Percentiles rank a stretch among this genome's conserved stretches.
phyloP scores from a whole-genome alignment of 2,113 vertebrate species.

The Stomatorhinus ivindoensis region DNA sequence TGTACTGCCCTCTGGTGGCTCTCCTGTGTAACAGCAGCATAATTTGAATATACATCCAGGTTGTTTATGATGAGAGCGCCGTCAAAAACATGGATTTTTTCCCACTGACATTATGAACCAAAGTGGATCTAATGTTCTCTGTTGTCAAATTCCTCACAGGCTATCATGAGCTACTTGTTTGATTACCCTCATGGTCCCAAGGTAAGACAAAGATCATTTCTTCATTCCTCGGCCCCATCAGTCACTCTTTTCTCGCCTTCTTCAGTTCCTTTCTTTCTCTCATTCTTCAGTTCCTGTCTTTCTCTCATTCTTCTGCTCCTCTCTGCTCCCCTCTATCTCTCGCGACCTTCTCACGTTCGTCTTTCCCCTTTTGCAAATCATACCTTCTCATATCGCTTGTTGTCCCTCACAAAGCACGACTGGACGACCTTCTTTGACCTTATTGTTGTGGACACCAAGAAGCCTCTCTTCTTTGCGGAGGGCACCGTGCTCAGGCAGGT shows the following conservation, averaged over 20 bases:
- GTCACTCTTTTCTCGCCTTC: not conserved
- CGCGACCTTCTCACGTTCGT: not conserved
- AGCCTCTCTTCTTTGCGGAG: slow-evolving; percentile 70
- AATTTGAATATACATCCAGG: not conserved
- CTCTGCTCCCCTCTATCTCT: not conserved
- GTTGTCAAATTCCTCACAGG: slow-evolving; percentile 45
- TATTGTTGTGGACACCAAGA: slow-evolving; percentile 73
- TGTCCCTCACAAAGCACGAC: slow-evolving; percentile 11
- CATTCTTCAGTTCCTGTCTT: not conserved
- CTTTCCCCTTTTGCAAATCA: not conserved
- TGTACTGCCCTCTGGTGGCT: not conserved
- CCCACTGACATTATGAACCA: not conserved
- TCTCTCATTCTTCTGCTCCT: not conserved
- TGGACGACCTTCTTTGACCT: slow-evolving; percentile 74
- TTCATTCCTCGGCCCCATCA: not conserved
- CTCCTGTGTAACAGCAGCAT: not conserved
- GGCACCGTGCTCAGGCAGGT: slow-evolving; percentile 76
- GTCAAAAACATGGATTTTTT: not conserved
- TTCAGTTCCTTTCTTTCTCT: not conserved
- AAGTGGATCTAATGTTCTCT: not conserved
- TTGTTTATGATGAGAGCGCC: not conserved
- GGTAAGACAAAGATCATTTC: slow-evolving; percentile 44
- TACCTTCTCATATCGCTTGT: not conserved
- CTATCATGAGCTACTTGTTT: slow-evolving; percentile 72
- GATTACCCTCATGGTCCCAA: slow-evolving; percentile 40